These are phyloP conservation scores for Rousettus leschenaultii DNA, from an alignment of 2,113 vertebrate genomes.

Conservation along the genomic window DNA sequence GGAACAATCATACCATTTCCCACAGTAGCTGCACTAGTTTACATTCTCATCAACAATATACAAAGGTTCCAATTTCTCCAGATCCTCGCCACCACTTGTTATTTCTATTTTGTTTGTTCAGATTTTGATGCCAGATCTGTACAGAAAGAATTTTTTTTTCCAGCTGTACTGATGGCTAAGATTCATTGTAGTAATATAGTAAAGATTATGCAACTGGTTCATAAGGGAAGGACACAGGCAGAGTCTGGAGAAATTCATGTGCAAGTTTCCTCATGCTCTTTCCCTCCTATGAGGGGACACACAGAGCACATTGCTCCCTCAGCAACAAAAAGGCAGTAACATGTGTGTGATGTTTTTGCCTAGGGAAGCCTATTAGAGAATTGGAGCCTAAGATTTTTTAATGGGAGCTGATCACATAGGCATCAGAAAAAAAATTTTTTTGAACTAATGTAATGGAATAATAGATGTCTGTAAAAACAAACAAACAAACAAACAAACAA, in stretches of 20 bases:
- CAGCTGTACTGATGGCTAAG: not conserved
- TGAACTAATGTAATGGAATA: not conserved
- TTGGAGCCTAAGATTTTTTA: not conserved
- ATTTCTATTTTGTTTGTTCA: not conserved
- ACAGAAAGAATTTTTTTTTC: not conserved
- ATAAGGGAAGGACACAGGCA: not conserved
- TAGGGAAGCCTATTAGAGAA: not conserved
- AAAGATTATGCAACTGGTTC: not conserved
- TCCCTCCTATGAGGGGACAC: not conserved
- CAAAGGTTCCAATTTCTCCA: not conserved
- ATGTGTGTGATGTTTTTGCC: not conserved
- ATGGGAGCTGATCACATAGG: not conserved
- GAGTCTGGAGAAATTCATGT: not conserved
- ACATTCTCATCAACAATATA: not conserved
- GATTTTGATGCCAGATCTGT: not conserved
- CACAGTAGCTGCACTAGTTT: not conserved
- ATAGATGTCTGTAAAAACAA: not conserved
- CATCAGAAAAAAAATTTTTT: not conserved
- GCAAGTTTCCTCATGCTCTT: fast-evolving
- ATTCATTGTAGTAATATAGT: not conserved
- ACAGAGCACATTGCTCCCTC: not conserved
- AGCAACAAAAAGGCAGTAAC: not conserved
- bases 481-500: not conserved
- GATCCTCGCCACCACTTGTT: not conserved
- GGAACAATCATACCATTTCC: not conserved